Base-by-base conservation (phyloP, 2,113 vertebrate species). In the Ia io region DNA sequence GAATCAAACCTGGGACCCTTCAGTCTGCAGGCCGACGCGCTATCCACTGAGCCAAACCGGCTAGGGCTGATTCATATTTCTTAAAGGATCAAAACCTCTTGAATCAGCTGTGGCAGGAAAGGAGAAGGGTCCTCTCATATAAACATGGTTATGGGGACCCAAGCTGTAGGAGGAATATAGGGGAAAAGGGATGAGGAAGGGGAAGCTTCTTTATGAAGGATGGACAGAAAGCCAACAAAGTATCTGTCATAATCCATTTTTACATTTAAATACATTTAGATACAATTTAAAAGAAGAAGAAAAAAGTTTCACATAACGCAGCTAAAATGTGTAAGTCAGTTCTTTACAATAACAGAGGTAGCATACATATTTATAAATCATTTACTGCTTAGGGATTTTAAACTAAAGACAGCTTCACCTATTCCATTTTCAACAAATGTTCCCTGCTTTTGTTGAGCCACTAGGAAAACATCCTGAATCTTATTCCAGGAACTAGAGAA, bases 181-280 rank as follows among this genome's bases (percentile, higher is more conserved):
- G 40, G 56, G 56, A 63, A 56, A 79, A 79, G 3, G 14, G 11
- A 25, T 5, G 6, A 88, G 37, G 44, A 88, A 91, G 7, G 9
- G n/a, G 3, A 32, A 18, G 4, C 25, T 82, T 87, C 47, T 92
- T 22, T 67, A 42, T n/a, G 44, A 78, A 89, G 6, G 12, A 73
- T 37, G 18, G 59, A 78, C 10, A 92, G 74, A 91, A 91, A 49
- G 12, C 35, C 71, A 56, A 42, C 37, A 79, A 82, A 61, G 40
- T n/a, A 69, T 40, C 74, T 35, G 51, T 11, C 53, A 74, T 6
- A n/a, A 53, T 37, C 12, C 25, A 59, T 53, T 71, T 90, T 93
- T 88, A 73, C 44, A 91, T 69, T 84, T 96, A 71, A 53, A 71
- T 30, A 80, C 6, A 35, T 35, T 95, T 87, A 94, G 90, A 94